Base-by-base conservation (phyloP, 2,113 vertebrate species). In the Lanius ludovicianus region DNA sequence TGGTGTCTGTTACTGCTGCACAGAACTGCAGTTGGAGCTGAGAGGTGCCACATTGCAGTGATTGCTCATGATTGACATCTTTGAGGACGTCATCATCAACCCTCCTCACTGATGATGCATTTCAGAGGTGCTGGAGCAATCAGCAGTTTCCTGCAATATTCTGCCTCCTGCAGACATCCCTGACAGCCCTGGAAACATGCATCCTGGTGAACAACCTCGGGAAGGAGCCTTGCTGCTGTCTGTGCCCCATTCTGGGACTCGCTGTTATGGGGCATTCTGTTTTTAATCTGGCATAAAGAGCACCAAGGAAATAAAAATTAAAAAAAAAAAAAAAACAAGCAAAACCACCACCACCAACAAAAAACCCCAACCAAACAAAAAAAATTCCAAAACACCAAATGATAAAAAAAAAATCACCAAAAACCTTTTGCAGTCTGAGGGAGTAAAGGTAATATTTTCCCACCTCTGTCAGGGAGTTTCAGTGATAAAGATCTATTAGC, bases 231-330 rank as follows among this genome's bases (percentile, higher is more conserved):
- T 80, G 33, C 55, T 93, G 46, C 83, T 87, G 68, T 85, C 60
- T 68, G 71, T 94, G 44, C 44, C 63, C 79, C 2, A 0, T 91
- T 91, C 94, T 96, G 95, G 95, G 94, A 96, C 95, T 96, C 52
- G 52, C 94, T 97, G 95, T 96, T 92, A 60, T 1, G 84, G 91
- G 89, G 57, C 13, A 0, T 90, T 95, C 63, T 87, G 62, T 7
- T 83, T 62, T 75, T 71, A 71, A 73, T 78, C 79, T 88, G 92
- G 75, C 46, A 71, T 63, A 76, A 95, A 96, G 90, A 93, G 80
- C 93, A 94, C 87, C 89, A 95, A 96, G 93, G 86, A 95, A 95
- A 96, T 90, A 73, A 94, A 93, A 89, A 78, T 42, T 15, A 24
- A 7, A 4, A 35, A 57, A 21, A 7, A 4, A 35, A 57, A 21